Conservation (phyloP, 2,113 vertebrate species). For the Microtus ochrogaster region DNA sequence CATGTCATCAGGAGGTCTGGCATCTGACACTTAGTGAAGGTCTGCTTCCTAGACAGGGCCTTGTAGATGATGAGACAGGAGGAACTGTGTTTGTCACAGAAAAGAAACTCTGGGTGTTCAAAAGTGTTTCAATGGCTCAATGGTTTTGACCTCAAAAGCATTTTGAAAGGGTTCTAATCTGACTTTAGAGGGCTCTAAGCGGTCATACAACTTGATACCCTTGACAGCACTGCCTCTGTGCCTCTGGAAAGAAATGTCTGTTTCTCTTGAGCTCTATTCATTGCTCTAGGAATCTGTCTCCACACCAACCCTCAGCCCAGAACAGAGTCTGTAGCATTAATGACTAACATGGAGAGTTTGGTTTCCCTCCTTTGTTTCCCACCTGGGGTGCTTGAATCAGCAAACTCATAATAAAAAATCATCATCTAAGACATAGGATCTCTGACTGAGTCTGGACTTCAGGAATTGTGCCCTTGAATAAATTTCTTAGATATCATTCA, state of each 20-base stretch:
- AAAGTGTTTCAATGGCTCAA: too few species aligned
- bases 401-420: neutral
- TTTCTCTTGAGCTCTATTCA: neutral
- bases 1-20: neutral
- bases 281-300: neutral
- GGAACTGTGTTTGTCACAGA: neutral
- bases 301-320: neutral
- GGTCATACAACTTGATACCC: too few species aligned
- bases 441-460: neutral
- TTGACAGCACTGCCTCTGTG: neutral
- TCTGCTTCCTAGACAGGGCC: neutral
- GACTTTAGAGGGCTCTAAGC: neutral
- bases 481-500: neutral
- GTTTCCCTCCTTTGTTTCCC: neutral
- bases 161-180: neutral
- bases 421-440: neutral
- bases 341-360: neutral
- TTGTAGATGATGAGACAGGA: neutral
- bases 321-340: neutral
- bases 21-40: neutral
- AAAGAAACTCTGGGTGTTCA: neutral
- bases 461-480: neutral
- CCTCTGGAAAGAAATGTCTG: neutral
- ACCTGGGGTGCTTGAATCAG: neutral
- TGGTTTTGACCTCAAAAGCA: neutral